phyloP scores from a whole-genome alignment of 2,888 invertebrate species.

The Pogonocherus hispidulus region DNA sequence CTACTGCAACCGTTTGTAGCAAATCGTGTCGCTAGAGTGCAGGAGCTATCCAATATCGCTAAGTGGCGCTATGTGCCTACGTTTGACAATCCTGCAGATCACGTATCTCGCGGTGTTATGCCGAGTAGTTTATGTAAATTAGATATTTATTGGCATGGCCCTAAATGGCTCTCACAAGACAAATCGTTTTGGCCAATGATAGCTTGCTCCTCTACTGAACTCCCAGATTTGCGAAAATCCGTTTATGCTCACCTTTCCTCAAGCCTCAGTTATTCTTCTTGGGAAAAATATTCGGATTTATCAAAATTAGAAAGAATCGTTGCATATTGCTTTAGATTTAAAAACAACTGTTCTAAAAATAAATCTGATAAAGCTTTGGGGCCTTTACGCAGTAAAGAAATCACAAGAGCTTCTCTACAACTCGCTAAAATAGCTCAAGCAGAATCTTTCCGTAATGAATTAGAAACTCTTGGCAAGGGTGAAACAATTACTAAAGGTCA shows the following conservation, averaged over 20 bases:
- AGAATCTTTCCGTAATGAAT: too few species aligned
- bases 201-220: neutral
- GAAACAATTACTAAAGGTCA: too few species aligned
- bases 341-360: neutral
- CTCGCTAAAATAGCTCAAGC: too few species aligned
- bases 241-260: neutral
- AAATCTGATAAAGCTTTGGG: too few species aligned
- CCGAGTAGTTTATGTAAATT: neutral
- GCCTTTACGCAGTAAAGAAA: too few species aligned
- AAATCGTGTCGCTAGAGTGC: neutral
- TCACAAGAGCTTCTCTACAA: too few species aligned
- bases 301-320: neutral
- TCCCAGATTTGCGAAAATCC: neutral
- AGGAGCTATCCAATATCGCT: neutral
- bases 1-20: neutral
- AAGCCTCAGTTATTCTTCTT: neutral
- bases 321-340: constrained; percentile 1
- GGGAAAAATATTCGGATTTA: neutral
- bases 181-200: neutral
- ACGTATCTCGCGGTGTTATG: constrained; percentile 1
- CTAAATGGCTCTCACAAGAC: neutral
- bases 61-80: neutral
- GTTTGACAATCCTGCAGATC: neutral
- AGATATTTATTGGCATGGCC: neutral
- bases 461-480: too few species aligned